Percentiles rank a stretch among this genome's conserved stretches.
phyloP scores from a whole-genome alignment of 2,113 vertebrate genomes.

The Propithecus coquereli region DNA sequence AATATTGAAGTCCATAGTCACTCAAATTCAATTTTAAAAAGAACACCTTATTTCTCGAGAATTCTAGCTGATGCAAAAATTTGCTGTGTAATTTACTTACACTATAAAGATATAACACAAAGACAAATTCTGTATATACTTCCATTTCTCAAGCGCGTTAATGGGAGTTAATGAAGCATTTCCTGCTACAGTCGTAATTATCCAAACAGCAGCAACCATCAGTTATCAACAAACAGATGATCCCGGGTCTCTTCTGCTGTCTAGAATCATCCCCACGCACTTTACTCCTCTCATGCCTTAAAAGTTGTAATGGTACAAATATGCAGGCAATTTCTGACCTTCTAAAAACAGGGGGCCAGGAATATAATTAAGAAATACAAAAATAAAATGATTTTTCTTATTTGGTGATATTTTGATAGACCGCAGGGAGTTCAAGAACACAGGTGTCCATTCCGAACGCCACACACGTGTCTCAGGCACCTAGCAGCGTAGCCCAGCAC shows the following conservation, averaged over 20 bases:
- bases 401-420: background rate
- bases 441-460: background rate
- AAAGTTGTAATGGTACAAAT: background rate
- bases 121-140: conserved; percentile 18
- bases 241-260: background rate
- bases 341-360: background rate
- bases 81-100: background rate
- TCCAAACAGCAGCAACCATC: background rate
- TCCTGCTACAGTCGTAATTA: conserved; percentile 36
- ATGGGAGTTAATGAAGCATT: conserved; percentile 61
- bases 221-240: background rate
- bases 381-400: background rate
- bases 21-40: background rate
- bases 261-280: background rate
- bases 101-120: conserved; percentile 29
- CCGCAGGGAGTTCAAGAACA: background rate
- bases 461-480: no score
- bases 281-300: background rate
- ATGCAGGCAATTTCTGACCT: background rate
- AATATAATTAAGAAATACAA: background rate
- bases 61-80: background rate
- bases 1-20: background rate
- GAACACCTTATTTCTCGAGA: background rate
- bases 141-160: conserved; percentile 30
- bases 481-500: background rate